Evolutionary conservation across 2,888 invertebrate genomes (phyloP).

Genomic region (Heliconius hortense): DNA sequence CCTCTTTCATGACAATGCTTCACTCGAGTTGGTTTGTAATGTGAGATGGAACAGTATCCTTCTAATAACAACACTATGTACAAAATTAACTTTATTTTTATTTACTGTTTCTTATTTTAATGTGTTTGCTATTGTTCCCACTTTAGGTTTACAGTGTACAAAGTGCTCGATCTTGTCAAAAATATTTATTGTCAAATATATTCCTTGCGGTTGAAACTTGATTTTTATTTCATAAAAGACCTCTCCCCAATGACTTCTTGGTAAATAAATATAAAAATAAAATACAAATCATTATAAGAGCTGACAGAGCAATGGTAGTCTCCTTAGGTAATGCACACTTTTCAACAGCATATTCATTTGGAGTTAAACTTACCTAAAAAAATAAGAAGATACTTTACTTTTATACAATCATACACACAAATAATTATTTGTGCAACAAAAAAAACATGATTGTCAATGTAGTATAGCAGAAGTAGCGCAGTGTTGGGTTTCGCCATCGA

Average conservation of each 20-base stretch:
- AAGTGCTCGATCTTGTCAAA: conserved; percentile 80
- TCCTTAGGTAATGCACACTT: conserved; percentile 69
- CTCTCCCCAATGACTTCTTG: conserved; percentile 50
- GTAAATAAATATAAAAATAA: conserved; percentile 48
- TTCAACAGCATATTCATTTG: conserved; percentile 56
- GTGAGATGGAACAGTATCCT: conserved; percentile 35
- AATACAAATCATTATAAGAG: conserved; percentile 52
- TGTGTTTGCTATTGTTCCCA: conserved; percentile 43
- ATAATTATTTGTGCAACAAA: not conserved
- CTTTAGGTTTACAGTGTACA: conserved; percentile 68
- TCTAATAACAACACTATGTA: conserved; percentile 24
- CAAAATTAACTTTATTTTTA: conserved; percentile 25
- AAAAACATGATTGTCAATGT: too few relatives aligned
- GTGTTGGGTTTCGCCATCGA: too few relatives aligned
- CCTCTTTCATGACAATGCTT: conserved; percentile 45
- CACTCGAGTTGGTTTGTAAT: conserved; percentile 33
- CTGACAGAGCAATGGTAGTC: conserved; percentile 59
- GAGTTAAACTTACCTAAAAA: conserved; percentile 64
- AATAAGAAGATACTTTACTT: conserved; percentile 11
- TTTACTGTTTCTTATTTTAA: conserved; percentile 13
- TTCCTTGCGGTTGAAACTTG: conserved; percentile 60
- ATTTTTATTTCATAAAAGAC: conserved; percentile 47
- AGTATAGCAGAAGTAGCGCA: too few relatives aligned
- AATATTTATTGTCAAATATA: conserved; percentile 80
- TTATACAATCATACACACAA: too few relatives aligned